Evolutionary conservation across 2,888 invertebrate species (phyloP), one percentile per base, ranked within the genome.

Genomic region (Trachelus troglodyta): DNA sequence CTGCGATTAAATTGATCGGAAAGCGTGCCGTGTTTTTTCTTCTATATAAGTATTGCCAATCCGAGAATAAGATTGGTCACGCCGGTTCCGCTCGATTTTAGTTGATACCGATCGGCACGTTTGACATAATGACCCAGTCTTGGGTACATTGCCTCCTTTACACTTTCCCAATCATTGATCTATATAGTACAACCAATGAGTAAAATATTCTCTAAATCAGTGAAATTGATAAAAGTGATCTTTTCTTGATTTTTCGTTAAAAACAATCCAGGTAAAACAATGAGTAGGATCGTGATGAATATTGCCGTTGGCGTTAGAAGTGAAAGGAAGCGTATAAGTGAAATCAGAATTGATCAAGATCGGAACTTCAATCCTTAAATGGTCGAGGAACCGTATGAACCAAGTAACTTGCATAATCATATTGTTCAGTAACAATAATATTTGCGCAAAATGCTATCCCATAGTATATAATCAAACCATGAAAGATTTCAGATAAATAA

Each of bases 311-410:
- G 56, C 23, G 6, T 34, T 31, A 71, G 71, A 71, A 71, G 71
- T 71, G 71, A 71, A 71, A 71, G 71, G 71, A 71, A 71, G 71
- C 33, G 71, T 71, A 9, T 12, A 71, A 71, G 71, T 71, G 71
- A 71, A 71, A 71, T 71, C 71, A 34, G 71, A 34, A 31, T 71
- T 71, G 71, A 71, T 71, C 71, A 71, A 71, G 71, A 71, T 31
- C 31, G 23, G 12, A 71, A 34, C 71, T 12, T 9, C 31, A 71
- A 71, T 71, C 71, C 71, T 31, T 56, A 56, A 23, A 56, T 56
- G 56, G 56, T 23, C 23, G 23, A 56, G 56, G 56, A 23, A 56
- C 56, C 56, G 9, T 56, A 56, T 23, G 56, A 15, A 9, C 56
- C 23, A 56, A 56, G 56, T 23, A 56, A 23, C 23, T 56, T 56